phyloP scores from a whole-genome alignment of 2,113 vertebrate species.

The Brachirus orientalis region DNA sequence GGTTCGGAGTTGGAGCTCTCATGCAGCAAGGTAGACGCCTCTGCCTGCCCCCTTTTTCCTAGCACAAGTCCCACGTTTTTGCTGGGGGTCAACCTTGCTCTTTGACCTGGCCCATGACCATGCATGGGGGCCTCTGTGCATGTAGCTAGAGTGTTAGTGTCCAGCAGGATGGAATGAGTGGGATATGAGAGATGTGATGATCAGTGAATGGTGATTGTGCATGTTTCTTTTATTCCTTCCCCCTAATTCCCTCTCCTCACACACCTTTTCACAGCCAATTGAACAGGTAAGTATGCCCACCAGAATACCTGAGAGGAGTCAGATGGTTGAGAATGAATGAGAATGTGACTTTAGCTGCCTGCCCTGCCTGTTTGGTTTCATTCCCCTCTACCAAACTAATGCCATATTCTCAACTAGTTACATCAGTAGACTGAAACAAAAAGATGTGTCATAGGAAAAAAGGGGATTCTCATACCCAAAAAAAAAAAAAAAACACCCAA shows the following conservation, averaged over 20 bases:
- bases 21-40: slow-evolving; percentile 99
- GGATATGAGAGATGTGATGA: slow-evolving; percentile 38
- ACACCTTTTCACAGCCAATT: slow-evolving; percentile 6
- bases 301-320: slow-evolving; percentile 18
- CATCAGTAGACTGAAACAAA: slow-evolving; percentile 38
- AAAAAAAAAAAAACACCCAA: background rate
- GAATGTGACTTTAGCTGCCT: slow-evolving; percentile 55
- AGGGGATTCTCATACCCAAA: background rate
- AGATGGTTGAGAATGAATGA: slow-evolving; percentile 43
- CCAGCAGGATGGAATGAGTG: slow-evolving; percentile 31
- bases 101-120: slow-evolving; percentile 83
- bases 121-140: slow-evolving; percentile 98
- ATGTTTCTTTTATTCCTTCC: slow-evolving; percentile 52
- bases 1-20: slow-evolving; percentile 99
- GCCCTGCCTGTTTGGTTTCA: slow-evolving; percentile 50
- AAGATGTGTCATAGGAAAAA: slow-evolving; percentile 16
- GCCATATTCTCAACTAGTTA: slow-evolving; percentile 76
- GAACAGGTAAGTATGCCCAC: slow-evolving; percentile 74
- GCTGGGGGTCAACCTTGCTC: slow-evolving; percentile 88
- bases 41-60: slow-evolving; percentile 86
- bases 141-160: slow-evolving; percentile 85
- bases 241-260: background rate
- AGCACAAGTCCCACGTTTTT: slow-evolving; percentile 96
- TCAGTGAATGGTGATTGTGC: slow-evolving; percentile 52
- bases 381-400: slow-evolving; percentile 58